These are phyloP conservation scores for Melieria picta DNA, from an alignment of 2,888 invertebrate species.

Conservation along the genomic window DNA sequence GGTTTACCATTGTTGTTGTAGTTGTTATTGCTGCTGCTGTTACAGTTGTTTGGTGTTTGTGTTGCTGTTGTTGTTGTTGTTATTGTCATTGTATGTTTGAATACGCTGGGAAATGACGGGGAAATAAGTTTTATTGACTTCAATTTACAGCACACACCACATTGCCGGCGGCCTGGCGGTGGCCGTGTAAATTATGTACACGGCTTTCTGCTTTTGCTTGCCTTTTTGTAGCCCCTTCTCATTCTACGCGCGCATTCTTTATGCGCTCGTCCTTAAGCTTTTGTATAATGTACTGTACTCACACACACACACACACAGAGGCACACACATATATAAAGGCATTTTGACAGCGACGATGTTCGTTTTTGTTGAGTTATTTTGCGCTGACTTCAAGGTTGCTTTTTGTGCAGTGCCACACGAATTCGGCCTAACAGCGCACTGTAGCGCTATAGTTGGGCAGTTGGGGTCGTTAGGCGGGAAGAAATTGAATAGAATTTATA, in stretches of 20 bases:
- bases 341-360: too few species aligned
- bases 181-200: constrained; percentile 30
- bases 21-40: constrained; percentile 12
- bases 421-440: too few species aligned
- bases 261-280: too few species aligned
- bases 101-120: constrained; percentile 36
- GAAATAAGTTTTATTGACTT: constrained; percentile 42
- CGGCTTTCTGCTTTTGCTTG: constrained; percentile 14
- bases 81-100: constrained; percentile 13
- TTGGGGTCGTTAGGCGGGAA: too few species aligned
- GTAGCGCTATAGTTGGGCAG: too few species aligned
- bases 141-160: constrained; percentile 33
- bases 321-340: too few species aligned
- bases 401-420: too few species aligned
- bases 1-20: not conserved
- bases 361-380: too few species aligned
- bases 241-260: not conserved
- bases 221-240: constrained; percentile 4
- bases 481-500: too few species aligned
- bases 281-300: too few species aligned
- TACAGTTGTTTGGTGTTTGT: constrained; percentile 2
- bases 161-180: constrained; percentile 23
- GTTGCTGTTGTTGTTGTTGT: constrained; percentile 2
- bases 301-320: too few species aligned
- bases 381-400: too few species aligned